phyloP scores from a whole-genome alignment of 2,113 vertebrate species.

The Ploceus nigricollis region DNA sequence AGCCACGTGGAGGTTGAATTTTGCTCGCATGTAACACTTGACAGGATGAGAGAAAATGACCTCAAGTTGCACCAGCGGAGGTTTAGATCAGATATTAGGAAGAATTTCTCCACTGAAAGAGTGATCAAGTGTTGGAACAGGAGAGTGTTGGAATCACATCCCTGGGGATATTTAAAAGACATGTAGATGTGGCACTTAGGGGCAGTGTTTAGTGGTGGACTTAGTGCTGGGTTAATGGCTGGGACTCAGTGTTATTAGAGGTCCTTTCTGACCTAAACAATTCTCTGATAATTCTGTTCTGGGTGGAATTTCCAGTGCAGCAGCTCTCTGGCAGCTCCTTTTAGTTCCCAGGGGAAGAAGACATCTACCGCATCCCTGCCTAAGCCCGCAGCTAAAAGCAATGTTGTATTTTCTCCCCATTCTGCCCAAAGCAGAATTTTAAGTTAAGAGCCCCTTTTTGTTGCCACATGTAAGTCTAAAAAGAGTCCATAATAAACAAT shows the following conservation, averaged over 20 bases:
- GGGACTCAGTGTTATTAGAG: neutral
- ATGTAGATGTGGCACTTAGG: neutral
- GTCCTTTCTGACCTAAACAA: neutral
- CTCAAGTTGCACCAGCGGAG: neutral
- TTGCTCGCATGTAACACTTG: rapidly evolving
- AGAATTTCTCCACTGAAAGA: neutral
- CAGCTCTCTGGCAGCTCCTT: neutral
- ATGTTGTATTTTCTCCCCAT: neutral
- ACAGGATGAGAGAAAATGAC: neutral
- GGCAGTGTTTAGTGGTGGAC: neutral
- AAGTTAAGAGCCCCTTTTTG: neutral
- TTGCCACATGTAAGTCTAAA: neutral
- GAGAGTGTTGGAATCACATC: neutral
- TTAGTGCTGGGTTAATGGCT: neutral
- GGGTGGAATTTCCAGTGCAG: neutral
- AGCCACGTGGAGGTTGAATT: neutral
- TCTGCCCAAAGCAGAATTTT: neutral
- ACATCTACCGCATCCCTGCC: neutral
- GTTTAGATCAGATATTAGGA: neutral
- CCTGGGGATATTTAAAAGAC: neutral
- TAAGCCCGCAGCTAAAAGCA: neutral
- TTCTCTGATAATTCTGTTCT: neutral
- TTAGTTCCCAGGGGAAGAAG: neutral
- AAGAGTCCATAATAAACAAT: neutral
- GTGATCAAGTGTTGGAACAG: neutral